Evolutionary conservation across 2,113 vertebrate species (phyloP).

Genomic region (Prolemur simus): DNA sequence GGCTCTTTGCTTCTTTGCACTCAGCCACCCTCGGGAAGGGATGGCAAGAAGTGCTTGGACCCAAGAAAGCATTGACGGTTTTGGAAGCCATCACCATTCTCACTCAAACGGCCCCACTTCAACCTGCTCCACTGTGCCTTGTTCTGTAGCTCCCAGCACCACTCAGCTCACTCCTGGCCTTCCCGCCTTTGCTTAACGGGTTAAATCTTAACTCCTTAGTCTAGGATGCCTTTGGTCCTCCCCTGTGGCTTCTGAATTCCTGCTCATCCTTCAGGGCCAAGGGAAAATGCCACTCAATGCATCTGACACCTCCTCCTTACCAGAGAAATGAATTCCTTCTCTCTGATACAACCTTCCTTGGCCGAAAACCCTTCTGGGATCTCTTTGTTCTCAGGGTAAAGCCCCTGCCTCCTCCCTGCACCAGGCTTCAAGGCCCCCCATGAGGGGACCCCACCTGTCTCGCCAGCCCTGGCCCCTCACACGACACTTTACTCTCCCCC

Average conservation of each 20-base stretch:
- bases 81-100: neutral
- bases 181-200: neutral
- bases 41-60: neutral
- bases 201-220: neutral
- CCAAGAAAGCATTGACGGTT: neutral
- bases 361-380: no score
- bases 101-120: neutral
- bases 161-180: neutral
- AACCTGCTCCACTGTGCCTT: neutral
- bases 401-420: neutral
- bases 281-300: neutral
- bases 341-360: neutral
- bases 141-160: neutral
- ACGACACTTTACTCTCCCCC: rapidly evolving
- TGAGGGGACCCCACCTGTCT: neutral
- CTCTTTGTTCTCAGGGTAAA: neutral
- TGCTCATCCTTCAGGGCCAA: no score
- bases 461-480: neutral
- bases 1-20: neutral
- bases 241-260: neutral
- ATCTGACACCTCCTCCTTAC: neutral
- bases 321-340: no score
- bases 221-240: neutral
- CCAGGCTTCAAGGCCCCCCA: neutral
- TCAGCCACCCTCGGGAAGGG: neutral